These are phyloP conservation scores for Fukomys damarensis DNA, from an alignment of 2,113 vertebrate genomes.

Conservation along the genomic window DNA sequence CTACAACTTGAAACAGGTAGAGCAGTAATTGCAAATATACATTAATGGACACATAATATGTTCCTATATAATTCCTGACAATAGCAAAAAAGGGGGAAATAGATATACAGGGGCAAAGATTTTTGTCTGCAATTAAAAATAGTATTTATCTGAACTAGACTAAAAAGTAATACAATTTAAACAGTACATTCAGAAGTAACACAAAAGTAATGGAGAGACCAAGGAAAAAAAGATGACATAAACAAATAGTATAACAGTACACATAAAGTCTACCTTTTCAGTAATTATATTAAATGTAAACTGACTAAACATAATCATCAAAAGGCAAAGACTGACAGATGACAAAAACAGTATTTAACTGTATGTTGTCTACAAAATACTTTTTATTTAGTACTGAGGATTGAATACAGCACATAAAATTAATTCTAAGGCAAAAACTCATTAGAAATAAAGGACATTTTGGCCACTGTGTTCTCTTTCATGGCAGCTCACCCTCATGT, in stretches of 20 bases:
- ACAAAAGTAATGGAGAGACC: not conserved
- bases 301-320: not conserved
- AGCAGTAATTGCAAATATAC: not conserved
- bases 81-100: not conserved
- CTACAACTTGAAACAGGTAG: not conserved
- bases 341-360: not conserved
- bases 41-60: not conserved
- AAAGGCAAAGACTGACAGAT: not conserved
- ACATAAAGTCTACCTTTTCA: not conserved
- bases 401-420: not conserved
- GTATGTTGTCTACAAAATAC: not conserved
- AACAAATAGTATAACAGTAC: not conserved
- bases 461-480: not conserved
- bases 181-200: not conserved
- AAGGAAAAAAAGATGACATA: not conserved
- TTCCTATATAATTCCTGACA: not conserved
- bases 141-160: not conserved
- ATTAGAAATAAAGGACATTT: not conserved
- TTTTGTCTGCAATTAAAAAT: not conserved
- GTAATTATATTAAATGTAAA: not conserved
- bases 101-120: not conserved
- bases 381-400: not conserved
- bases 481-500: not conserved
- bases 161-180: not conserved
- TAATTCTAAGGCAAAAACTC: not conserved